These are phyloP conservation scores for Nycteola revayana DNA, from an alignment of 2,888 invertebrate genomes.

Conservation along the genomic window DNA sequence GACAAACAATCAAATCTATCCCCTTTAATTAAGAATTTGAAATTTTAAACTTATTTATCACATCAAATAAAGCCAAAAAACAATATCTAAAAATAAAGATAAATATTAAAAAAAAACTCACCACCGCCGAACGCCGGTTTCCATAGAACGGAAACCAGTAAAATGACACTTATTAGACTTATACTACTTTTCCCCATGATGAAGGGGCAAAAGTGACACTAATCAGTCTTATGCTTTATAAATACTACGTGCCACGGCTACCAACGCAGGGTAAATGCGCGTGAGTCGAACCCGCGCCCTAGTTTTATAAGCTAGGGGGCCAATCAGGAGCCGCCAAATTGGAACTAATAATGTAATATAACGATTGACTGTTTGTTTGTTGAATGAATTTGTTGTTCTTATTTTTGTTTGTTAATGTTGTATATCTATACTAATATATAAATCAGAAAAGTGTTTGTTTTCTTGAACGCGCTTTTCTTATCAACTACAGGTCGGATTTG, in stretches of 20 bases:
- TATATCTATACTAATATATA: too few relatives aligned
- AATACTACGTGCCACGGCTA: conserved; percentile 60
- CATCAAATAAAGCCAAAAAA: neutral
- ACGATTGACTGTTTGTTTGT: too few relatives aligned
- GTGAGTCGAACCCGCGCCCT: conserved; percentile 14
- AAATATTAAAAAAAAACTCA: conserved; percentile 56
- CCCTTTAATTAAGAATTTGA: too few relatives aligned
- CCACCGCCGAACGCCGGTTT: conserved; percentile 59
- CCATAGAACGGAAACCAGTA: conserved; percentile 72
- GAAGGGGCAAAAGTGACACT: conserved; percentile 58
- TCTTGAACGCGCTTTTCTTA: too few relatives aligned
- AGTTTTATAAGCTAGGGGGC: conserved; percentile 56
- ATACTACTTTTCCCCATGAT: conserved; percentile 69
- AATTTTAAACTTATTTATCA: too few relatives aligned
- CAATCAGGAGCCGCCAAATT: conserved; percentile 26
- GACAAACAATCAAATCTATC: too few relatives aligned
- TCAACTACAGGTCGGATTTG: too few relatives aligned
- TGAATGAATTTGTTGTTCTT: too few relatives aligned
- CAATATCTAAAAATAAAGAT: neutral
- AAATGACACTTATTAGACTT: conserved; percentile 67
- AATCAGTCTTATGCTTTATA: conserved; percentile 64
- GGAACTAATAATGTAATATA: neutral
- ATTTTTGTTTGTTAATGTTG: too few relatives aligned
- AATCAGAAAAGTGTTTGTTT: too few relatives aligned
- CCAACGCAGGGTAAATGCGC: conserved; percentile 67